Percentiles rank a stretch among this genome's conserved stretches.
These are phyloP conservation scores for Himalopsyche kuldschensis DNA, from an alignment of 2,888 invertebrate genomes.

Conservation along the genomic window DNA sequence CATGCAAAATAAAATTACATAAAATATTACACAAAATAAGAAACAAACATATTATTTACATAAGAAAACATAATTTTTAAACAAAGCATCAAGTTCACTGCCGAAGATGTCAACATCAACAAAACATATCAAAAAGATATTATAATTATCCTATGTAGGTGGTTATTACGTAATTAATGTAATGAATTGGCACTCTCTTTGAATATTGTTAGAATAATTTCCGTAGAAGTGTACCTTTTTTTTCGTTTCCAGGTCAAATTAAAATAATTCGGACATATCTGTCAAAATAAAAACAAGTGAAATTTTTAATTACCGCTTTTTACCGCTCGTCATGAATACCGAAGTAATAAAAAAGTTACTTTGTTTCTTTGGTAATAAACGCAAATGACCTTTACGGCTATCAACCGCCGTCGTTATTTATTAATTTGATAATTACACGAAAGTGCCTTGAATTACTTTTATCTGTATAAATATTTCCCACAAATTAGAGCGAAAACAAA, in stretches of 20 bases:
- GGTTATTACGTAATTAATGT: too few species aligned
- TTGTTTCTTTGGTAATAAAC: not conserved
- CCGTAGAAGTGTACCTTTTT: not conserved
- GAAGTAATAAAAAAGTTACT: not conserved
- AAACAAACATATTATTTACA: too few species aligned
- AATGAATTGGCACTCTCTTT: not conserved
- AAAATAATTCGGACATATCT: not conserved
- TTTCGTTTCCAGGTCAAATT: not conserved
- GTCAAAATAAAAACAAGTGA: not conserved
- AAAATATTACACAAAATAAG: too few species aligned
- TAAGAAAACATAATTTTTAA: too few species aligned
- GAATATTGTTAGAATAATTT: not conserved
- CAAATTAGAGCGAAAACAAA: not conserved
- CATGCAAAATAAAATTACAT: too few species aligned
- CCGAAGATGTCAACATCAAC: too few species aligned
- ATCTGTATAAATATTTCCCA: not conserved
- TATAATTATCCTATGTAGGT: too few species aligned
- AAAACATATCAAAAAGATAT: too few species aligned
- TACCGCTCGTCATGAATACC: not conserved
- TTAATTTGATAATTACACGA: conserved; percentile 1
- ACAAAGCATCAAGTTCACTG: too few species aligned
- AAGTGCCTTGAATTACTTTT: not conserved
- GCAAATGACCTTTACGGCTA: not conserved
- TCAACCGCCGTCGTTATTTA: not conserved
- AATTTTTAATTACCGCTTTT: not conserved